These are phyloP conservation scores for Aricia artaxerxes DNA, from an alignment of 2,888 invertebrate species.

Conservation along the genomic window DNA sequence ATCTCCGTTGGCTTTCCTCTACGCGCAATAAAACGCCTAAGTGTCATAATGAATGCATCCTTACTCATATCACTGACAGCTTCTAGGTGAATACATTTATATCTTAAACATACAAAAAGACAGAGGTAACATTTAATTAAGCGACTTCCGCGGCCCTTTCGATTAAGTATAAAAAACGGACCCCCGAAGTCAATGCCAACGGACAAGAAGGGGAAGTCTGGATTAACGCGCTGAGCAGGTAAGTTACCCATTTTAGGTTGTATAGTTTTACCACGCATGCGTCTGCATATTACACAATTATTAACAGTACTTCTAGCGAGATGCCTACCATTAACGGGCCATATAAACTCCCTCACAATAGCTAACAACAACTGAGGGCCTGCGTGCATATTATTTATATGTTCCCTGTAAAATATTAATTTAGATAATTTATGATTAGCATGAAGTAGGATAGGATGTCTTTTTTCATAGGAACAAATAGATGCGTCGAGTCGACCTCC, in stretches of 20 bases:
- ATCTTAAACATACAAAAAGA: conserved; percentile 33
- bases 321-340: too few species aligned
- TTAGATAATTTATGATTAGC: too few species aligned
- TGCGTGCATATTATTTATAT: too few species aligned
- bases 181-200: conserved; percentile 8
- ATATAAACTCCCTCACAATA: too few species aligned
- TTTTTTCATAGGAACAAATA: too few species aligned
- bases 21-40: not conserved
- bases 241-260: conserved; percentile 42
- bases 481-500: too few species aligned
- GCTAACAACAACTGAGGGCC: too few species aligned
- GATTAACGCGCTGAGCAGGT: conserved; percentile 38
- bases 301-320: too few species aligned
- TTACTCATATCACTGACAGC: not conserved
- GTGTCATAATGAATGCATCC: too few species aligned
- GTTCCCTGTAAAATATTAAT: too few species aligned
- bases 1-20: conserved; percentile 46
- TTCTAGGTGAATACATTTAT: conserved; percentile 38
- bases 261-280: conserved; percentile 39
- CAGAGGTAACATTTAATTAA: conserved; percentile 39
- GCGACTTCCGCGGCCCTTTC: conserved; percentile 36
- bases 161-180: conserved; percentile 35
- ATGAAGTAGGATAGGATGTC: too few species aligned
- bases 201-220: too few species aligned
- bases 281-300: conserved; percentile 33